These are phyloP conservation scores for Gymnopithys bicolor DNA, from an alignment of 2,797 vertebrate genomes.

Conservation along the genomic window DNA sequence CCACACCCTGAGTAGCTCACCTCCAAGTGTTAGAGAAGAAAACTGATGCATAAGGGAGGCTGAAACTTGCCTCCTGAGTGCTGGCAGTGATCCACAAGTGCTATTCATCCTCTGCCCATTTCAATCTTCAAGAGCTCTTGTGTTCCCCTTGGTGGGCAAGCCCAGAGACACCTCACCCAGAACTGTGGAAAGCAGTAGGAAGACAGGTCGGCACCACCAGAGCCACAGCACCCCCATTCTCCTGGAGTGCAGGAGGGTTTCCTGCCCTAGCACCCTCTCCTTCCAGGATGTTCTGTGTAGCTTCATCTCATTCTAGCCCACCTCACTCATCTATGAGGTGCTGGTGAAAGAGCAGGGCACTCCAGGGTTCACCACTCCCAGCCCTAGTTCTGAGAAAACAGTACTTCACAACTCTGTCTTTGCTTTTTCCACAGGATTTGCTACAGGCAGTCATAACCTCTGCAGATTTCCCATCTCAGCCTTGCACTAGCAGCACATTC, in stretches of 20 bases:
- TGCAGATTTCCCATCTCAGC: background rate
- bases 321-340: background rate
- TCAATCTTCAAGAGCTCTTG: background rate
- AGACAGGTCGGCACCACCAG: background rate
- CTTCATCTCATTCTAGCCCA: background rate
- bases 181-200: background rate
- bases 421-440: background rate
- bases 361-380: background rate
- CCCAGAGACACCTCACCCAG: background rate
- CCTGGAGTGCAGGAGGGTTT: background rate
- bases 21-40: background rate
- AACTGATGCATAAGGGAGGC: background rate
- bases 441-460: background rate
- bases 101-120: background rate
- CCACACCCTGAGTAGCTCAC: background rate
- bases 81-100: background rate
- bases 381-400: background rate
- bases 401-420: background rate
- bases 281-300: background rate
- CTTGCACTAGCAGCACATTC: rapidly evolving
- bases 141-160: background rate
- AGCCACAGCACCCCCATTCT: background rate
- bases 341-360: background rate
- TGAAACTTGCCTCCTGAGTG: background rate
- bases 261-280: background rate